Evolutionary conservation across 2,797 vertebrate species (phyloP).

Genomic region (Sebastes alutus): DNA sequence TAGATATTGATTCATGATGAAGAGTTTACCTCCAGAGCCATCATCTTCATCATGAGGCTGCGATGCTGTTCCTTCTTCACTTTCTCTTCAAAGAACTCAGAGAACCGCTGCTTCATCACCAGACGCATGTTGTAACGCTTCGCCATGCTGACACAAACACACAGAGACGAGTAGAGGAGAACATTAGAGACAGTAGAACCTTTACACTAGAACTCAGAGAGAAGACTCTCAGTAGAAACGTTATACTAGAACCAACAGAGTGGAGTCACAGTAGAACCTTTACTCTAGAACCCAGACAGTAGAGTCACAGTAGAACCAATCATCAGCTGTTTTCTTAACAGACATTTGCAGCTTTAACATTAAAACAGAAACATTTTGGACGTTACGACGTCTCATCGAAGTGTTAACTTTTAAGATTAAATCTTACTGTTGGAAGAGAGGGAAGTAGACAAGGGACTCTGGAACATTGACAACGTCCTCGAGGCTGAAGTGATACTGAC

Average conservation of each 20-base stretch:
- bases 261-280: too few species aligned
- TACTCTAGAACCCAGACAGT: too few species aligned
- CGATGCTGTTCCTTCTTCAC: slow-evolving; percentile 90
- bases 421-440: slow-evolving; percentile 92
- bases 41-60: slow-evolving; percentile 94
- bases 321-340: too few species aligned
- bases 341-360: not conserved
- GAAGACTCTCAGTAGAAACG: too few species aligned
- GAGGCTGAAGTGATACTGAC: slow-evolving; percentile 95
- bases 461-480: slow-evolving; percentile 96
- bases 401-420: not conserved
- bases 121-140: slow-evolving; percentile 95
- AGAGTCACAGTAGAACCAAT: not conserved
- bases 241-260: too few species aligned
- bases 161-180: not conserved
- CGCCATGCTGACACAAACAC: slow-evolving; percentile 87
- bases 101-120: slow-evolving; percentile 92
- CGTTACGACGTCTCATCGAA: not conserved
- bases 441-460: slow-evolving; percentile 97
- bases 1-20: not conserved
- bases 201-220: too few species aligned
- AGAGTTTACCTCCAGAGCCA: slow-evolving; percentile 79
- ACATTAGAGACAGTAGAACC: too few species aligned
- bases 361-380: not conserved
- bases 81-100: slow-evolving; percentile 93